Conservation (phyloP, 92 coral and sea anemone genomes). For the Parazoanthus swiftii region DNA sequence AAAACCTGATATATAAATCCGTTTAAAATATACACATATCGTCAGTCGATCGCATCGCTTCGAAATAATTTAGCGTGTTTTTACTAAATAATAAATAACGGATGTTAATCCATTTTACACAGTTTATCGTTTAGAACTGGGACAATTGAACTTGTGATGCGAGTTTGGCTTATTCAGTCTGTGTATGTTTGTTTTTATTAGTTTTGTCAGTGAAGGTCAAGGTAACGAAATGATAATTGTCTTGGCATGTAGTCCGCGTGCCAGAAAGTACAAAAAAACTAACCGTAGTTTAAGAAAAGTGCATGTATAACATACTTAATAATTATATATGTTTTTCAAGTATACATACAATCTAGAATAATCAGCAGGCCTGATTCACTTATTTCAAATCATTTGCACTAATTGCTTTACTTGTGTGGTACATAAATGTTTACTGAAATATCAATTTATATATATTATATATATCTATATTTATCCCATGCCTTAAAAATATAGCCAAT, state of each 20-base stretch:
- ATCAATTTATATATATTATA: too few species aligned
- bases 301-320: too few species aligned
- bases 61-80: background rate
- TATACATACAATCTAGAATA: too few species aligned
- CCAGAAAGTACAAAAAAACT: background rate
- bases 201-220: slow-evolving; percentile 13
- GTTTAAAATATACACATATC: background rate
- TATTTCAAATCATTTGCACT: too few species aligned
- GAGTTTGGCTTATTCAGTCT: background rate
- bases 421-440: too few species aligned
- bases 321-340: too few species aligned
- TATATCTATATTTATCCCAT: too few species aligned
- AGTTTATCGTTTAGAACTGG: background rate
- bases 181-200: background rate
- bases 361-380: too few species aligned
- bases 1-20: background rate
- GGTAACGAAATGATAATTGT: background rate
- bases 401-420: too few species aligned
- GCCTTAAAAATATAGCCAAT: too few species aligned
- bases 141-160: background rate
- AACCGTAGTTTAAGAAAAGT: background rate
- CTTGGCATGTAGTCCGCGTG: background rate
- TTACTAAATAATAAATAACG: slow-evolving; percentile 9
- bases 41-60: background rate
- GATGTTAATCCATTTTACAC: background rate